Conservation (phyloP, 1,140 invertebrate genomes). For the Papilio dardanus region DNA sequence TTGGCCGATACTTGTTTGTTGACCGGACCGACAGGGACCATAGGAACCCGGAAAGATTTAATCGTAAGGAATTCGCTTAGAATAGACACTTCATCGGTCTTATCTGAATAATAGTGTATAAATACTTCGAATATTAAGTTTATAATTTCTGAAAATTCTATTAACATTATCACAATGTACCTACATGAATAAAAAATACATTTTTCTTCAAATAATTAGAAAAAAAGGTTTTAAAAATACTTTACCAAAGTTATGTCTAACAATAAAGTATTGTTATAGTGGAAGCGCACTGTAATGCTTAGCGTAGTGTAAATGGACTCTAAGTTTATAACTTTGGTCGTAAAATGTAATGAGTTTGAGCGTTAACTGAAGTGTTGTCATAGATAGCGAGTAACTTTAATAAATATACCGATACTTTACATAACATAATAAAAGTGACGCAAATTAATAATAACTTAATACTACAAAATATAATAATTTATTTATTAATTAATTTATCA, state of each 20-base stretch:
- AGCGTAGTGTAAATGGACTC: neutral
- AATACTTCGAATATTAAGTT: too few relatives aligned
- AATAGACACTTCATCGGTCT: neutral
- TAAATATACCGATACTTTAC: neutral
- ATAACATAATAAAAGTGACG: neutral
- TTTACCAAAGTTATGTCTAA: too few relatives aligned
- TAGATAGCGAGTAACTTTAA: conserved; percentile 14
- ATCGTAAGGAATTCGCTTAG: neutral
- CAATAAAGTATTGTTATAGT: neutral
- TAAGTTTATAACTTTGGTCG: conserved; percentile 20
- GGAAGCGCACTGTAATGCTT: neutral
- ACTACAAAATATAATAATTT: neutral
- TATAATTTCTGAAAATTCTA: too few relatives aligned
- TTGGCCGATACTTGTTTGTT: conserved; percentile 1
- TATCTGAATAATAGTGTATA: neutral
- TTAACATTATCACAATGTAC: too few relatives aligned
- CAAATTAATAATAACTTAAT: neutral
- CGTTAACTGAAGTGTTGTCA: conserved; percentile 27
- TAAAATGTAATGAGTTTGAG: conserved; percentile 34
- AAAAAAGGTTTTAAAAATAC: too few relatives aligned
- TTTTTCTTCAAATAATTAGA: too few relatives aligned
- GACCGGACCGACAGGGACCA: neutral
- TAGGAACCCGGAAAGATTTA: neutral
- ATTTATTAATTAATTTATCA: neutral
- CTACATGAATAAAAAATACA: too few relatives aligned